A percentile compares a stretch with the other conserved stretches of the same genome.
Conservation (phyloP, 2,113 vertebrate species). For the Hiodon alosoides region DNA sequence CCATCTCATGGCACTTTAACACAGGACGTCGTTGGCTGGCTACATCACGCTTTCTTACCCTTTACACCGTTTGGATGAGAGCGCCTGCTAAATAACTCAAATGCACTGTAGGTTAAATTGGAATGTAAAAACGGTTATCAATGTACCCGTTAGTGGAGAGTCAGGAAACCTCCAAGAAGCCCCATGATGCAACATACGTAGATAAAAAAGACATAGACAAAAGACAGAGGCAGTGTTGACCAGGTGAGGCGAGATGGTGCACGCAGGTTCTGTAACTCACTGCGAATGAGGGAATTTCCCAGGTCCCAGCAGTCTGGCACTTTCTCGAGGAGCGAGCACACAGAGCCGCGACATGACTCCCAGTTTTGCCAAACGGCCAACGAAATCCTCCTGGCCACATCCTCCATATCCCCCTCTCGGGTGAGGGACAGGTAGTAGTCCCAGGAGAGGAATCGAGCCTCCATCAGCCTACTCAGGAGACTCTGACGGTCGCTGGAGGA, state of each 20-base stretch:
- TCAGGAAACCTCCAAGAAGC: too few relatives aligned
- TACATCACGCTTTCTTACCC: too few relatives aligned
- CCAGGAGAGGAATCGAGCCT: constrained; percentile 58
- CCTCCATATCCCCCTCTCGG: constrained; percentile 50
- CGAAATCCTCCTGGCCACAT: constrained; percentile 60
- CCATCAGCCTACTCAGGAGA: constrained; percentile 53
- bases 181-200: too few relatives aligned
- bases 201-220: too few relatives aligned
- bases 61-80: too few relatives aligned
- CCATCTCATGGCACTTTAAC: too few relatives aligned
- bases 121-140: too few relatives aligned
- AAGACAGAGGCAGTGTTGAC: not conserved
- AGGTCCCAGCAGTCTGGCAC: not conserved
- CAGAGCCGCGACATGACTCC: constrained; percentile 36
- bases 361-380: constrained; percentile 62
- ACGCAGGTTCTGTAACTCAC: not conserved
- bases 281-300: not conserved
- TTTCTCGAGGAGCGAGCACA: constrained; percentile 23
- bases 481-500: constrained; percentile 38
- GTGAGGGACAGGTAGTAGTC: constrained; percentile 60
- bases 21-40: too few relatives aligned
- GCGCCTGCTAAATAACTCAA: too few relatives aligned
- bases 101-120: too few relatives aligned
- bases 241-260: not conserved
- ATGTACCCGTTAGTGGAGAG: too few relatives aligned